Base-by-base conservation (phyloP, 1,140 invertebrate genomes). In the Pristionchus pacificus region DNA sequence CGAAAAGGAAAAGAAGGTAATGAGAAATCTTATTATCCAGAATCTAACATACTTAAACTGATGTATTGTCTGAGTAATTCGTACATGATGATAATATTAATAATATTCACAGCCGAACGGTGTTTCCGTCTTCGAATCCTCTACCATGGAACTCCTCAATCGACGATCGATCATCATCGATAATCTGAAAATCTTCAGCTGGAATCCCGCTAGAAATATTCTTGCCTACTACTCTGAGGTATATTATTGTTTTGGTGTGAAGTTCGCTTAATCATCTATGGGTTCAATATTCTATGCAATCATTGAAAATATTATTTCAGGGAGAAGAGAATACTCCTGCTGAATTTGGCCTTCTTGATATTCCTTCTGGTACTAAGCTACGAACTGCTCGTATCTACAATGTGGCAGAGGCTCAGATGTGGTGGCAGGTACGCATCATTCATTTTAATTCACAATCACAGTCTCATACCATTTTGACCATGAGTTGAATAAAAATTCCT, bases 361-460 rank as follows among this genome's bases (percentile, higher is more conserved):
- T 84, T 84, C 88, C 87, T 60, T 89, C 88, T 64, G 90, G 92
- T 58, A 90, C 89, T 74, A 95, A 97, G 87, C 89, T 91, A n/a
- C 89, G 95, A 79, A 92, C 93, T 63, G 96, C 97, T 81, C 97
- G 97, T 85, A 87, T 98, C 31, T 98, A 98, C 87, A 97, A 93
- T 78, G 96, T 98, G 0, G 92, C 94, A 13, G 94, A 97, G 78
- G 97, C 95, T 86, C 95, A 95, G 81, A 93, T 99, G 82, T 93
- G 95, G 84, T 99, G 97, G 97, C 96, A 98, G 86, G 32, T 60
- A 19, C 6, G 38, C 6, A 49, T 19, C 19, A 49, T 6, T 10
- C 6, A 10, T 49, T 49, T 49, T 49, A 49, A 49, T 10, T 49
- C 38, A 49, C 38, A 10, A 19, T 49, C 19, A 49, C 38, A 49